These are phyloP conservation scores for Agrilus cyanescens DNA, from an alignment of 2,888 invertebrate genomes.

Conservation along the genomic window DNA sequence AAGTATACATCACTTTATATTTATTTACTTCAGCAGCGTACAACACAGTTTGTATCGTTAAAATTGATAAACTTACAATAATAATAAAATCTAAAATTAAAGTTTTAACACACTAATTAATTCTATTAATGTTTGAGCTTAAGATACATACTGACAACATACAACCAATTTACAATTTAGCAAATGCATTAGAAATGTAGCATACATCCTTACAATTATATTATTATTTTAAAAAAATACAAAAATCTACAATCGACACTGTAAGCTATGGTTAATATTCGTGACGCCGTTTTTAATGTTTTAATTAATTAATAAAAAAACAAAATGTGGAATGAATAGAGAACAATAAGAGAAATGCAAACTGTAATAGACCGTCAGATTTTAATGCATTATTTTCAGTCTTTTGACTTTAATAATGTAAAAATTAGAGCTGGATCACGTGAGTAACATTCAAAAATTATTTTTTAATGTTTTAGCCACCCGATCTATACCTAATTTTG, in stretches of 20 bases:
- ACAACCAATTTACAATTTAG: conserved; percentile 24
- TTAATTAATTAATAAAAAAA: conserved; percentile 4
- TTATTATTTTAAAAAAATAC: conserved; percentile 34
- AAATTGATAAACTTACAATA: conserved; percentile 29
- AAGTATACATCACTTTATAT: conserved; percentile 28
- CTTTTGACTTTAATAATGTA: too few relatives aligned
- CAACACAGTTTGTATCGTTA: conserved; percentile 33
- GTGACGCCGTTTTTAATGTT: conserved; percentile 26
- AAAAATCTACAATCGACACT: conserved; percentile 33
- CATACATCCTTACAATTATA: conserved; percentile 27
- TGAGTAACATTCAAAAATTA: too few relatives aligned
- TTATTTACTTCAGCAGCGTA: conserved; percentile 37
- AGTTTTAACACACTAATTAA: conserved; percentile 24
- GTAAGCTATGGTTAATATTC: conserved; percentile 26
- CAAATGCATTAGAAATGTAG: conserved; percentile 17
- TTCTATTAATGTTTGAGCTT: conserved; percentile 22
- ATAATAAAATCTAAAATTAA: conserved; percentile 31
- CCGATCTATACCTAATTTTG: too few relatives aligned
- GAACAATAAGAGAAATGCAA: conserved; percentile 1
- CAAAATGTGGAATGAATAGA: conserved; percentile 32
- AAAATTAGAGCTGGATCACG: too few relatives aligned
- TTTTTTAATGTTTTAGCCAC: too few relatives aligned
- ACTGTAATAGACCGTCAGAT: neutral
- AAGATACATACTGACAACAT: conserved; percentile 20
- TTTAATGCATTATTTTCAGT: too few relatives aligned